These are phyloP conservation scores for Anagrus nilaparvatae DNA, from an alignment of 1,140 invertebrate species.

Conservation along the genomic window DNA sequence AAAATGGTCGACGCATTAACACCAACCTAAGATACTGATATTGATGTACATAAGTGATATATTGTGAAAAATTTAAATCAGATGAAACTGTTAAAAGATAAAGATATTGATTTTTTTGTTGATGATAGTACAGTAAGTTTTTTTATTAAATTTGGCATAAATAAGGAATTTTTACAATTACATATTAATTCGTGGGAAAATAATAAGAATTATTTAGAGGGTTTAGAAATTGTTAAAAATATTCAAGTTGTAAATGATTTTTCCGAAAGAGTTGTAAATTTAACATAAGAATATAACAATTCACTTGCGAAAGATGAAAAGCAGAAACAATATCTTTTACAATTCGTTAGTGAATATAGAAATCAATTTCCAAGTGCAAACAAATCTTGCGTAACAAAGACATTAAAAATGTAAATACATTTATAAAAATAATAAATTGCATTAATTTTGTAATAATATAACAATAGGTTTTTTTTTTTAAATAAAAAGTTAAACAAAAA, in stretches of 20 bases:
- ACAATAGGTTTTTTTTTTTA: too few relatives aligned
- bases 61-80: background rate
- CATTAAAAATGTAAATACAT: too few relatives aligned
- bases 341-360: conserved; percentile 9
- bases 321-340: conserved; percentile 10
- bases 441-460: too few relatives aligned
- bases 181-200: background rate
- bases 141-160: conserved; percentile 8
- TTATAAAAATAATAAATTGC: too few relatives aligned
- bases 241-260: conserved; percentile 12
- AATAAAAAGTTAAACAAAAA: too few relatives aligned
- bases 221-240: conserved; percentile 3
- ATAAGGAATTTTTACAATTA: background rate
- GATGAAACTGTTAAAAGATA: conserved; percentile 1
- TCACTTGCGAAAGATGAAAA: conserved; percentile 8
- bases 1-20: conserved; percentile 12
- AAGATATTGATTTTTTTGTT: conserved; percentile 13
- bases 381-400: too few relatives aligned
- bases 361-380: too few relatives aligned
- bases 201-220: conserved; percentile 4
- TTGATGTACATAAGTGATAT: background rate
- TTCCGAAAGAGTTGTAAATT: conserved; percentile 2
- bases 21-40: background rate
- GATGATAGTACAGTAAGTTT: conserved; percentile 7
- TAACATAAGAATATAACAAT: conserved; percentile 3